A percentile compares a stretch with the other conserved stretches of the same genome.
Conservation (phyloP, 2,797 vertebrate species). For the Acrossocheilus fasciatus region DNA sequence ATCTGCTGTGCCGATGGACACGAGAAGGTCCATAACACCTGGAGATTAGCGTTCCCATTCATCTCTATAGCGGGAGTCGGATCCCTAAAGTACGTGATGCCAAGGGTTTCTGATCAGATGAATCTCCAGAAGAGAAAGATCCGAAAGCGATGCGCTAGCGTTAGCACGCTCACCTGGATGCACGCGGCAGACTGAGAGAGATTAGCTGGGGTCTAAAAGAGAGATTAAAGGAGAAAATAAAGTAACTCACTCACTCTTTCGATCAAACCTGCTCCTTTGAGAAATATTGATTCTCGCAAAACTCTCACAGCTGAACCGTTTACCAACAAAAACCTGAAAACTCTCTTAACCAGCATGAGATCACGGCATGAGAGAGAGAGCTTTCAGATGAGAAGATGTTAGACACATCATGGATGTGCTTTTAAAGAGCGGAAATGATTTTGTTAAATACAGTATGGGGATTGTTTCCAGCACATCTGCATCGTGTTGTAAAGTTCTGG, state of each 20-base stretch:
- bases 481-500: neutral
- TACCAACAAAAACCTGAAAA: constrained; percentile 40
- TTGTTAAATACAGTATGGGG: neutral
- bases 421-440: neutral
- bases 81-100: neutral
- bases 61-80: neutral
- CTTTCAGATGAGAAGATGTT: neutral
- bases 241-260: neutral
- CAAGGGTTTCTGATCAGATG: neutral
- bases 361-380: neutral
- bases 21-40: neutral
- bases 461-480: neutral
- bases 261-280: constrained; percentile 37
- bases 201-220: neutral
- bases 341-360: neutral
- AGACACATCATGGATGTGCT: neutral
- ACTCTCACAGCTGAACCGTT: constrained; percentile 35
- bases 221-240: constrained; percentile 6
- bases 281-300: constrained; percentile 45
- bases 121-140: neutral
- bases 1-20: neutral
- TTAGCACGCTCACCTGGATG: neutral
- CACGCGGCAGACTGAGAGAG: neutral
- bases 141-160: neutral
- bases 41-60: neutral